Percentiles rank a stretch among this genome's conserved stretches.
phyloP scores from a whole-genome alignment of 2,888 invertebrate genomes.

The Blastobasis adustella region DNA sequence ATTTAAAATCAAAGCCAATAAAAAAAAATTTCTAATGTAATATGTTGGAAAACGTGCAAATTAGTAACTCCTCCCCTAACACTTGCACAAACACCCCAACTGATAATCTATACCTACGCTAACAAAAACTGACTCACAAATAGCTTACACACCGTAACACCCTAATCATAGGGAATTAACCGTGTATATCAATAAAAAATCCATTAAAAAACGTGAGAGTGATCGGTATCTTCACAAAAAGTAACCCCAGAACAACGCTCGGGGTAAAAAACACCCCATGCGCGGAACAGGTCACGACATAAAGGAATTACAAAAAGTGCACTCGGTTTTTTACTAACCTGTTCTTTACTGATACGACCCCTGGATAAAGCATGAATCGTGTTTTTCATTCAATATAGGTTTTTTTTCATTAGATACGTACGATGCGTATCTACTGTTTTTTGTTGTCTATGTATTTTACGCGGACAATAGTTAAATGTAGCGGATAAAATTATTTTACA shows the following conservation, averaged over 20 bases:
- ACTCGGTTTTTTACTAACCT: conserved; percentile 54
- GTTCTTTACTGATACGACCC: conserved; percentile 25
- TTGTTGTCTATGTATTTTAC: background rate
- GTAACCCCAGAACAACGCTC: conserved; percentile 31
- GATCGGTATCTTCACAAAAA: conserved; percentile 59
- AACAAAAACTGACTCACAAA: conserved; percentile 19
- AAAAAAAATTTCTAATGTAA: too few species aligned
- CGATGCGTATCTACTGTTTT: background rate
- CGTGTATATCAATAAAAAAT: conserved; percentile 39
- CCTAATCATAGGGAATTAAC: conserved; percentile 56
- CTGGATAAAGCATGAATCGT: conserved; percentile 11
- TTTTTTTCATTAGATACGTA: background rate
- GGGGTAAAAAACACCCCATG: conserved; percentile 46
- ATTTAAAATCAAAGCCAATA: too few species aligned
- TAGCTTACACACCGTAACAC: conserved; percentile 49
- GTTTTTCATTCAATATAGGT: conserved; percentile 14
- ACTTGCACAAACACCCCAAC: too few species aligned
- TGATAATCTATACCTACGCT: conserved; percentile 4
- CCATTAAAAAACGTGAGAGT: conserved; percentile 65
- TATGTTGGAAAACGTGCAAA: too few species aligned
- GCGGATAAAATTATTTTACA: background rate
- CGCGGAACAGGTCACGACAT: background rate
- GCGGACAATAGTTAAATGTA: background rate
- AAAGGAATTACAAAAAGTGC: conserved; percentile 37
- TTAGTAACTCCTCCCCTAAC: too few species aligned